A percentile compares a stretch with the other conserved stretches of the same genome.
Evolutionary conservation across 2,797 vertebrate genomes (phyloP).

Genomic region (Trachurus trachurus): DNA sequence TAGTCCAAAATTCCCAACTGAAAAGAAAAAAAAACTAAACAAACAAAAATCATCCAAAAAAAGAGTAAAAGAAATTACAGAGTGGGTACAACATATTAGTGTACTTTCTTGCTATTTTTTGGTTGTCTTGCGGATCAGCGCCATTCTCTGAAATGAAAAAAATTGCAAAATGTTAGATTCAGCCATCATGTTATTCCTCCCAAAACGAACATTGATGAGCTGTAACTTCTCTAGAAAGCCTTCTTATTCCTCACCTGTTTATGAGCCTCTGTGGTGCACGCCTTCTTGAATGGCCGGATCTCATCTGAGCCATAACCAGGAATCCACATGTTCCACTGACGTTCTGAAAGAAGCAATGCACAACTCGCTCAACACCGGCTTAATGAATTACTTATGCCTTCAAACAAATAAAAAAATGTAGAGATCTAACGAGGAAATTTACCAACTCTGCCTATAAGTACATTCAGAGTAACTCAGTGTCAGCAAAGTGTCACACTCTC

Average conservation of each 20-base stretch:
- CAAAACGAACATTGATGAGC: not conserved
- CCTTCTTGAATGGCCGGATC: conserved; percentile 98
- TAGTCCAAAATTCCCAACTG: conserved; percentile 29
- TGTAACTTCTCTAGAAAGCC: not conserved
- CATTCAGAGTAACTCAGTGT: not conserved
- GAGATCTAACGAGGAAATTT: not conserved
- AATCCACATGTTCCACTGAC: conserved; percentile 99
- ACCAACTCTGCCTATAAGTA: not conserved
- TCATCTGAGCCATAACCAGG: conserved; percentile 99
- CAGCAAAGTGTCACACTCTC: not conserved
- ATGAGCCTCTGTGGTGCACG: conserved; percentile 99
- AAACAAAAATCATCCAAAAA: conserved; percentile 8
- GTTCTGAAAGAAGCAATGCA: conserved; percentile 83
- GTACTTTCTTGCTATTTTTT: conserved; percentile 91
- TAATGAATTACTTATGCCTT: not conserved
- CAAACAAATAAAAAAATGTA: not conserved
- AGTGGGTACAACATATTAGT: conserved; percentile 38
- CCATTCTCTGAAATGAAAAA: conserved; percentile 92
- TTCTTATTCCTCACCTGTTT: conserved; percentile 91
- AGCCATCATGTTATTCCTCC: not conserved
- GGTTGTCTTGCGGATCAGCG: conserved; percentile 98
- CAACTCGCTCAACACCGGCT: not conserved
- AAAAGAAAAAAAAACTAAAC: conserved; percentile 26
- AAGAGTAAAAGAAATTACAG: conserved; percentile 25
- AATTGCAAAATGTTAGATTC: conserved; percentile 30